These are phyloP conservation scores for Chirona hameri DNA, from an alignment of 2,888 invertebrate genomes.

Conservation along the genomic window DNA sequence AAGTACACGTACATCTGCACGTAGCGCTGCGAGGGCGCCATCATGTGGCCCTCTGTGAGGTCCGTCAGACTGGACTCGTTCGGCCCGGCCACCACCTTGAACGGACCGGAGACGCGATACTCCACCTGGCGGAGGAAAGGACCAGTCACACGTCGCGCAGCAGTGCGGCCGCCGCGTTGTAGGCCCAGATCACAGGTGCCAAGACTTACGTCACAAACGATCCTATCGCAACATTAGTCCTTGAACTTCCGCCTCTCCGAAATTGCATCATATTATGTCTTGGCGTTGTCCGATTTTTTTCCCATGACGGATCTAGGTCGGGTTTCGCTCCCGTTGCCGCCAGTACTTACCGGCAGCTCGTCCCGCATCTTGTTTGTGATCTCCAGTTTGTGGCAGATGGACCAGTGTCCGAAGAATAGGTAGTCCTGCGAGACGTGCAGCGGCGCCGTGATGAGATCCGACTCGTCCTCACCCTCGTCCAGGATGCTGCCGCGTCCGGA, in stretches of 20 bases:
- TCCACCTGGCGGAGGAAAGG: not conserved
- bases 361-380: conserved; percentile 7
- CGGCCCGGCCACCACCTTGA: conserved; percentile 22
- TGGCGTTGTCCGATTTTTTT: no score
- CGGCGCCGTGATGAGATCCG: conserved; percentile 7
- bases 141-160: no score
- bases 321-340: not conserved
- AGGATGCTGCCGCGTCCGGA: conserved; percentile 8
- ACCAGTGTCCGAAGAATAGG: conserved; percentile 4
- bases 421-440: conserved; percentile 23
- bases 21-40: conserved; percentile 24
- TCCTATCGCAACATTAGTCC: no score
- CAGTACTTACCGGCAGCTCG: not conserved
- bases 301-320: no score
- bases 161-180: no score
- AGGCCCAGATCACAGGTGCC: no score
- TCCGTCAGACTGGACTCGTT: not conserved
- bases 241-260: no score
- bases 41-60: conserved; percentile 25
- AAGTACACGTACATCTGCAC: conserved; percentile 26
- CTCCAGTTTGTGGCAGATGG: conserved; percentile 22
- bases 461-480: conserved; percentile 28
- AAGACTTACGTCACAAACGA: no score
- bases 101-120: conserved; percentile 7
- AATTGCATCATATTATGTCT: no score